These are phyloP conservation scores for Apis cerana DNA, from an alignment of 1,140 invertebrate species.

Conservation along the genomic window DNA sequence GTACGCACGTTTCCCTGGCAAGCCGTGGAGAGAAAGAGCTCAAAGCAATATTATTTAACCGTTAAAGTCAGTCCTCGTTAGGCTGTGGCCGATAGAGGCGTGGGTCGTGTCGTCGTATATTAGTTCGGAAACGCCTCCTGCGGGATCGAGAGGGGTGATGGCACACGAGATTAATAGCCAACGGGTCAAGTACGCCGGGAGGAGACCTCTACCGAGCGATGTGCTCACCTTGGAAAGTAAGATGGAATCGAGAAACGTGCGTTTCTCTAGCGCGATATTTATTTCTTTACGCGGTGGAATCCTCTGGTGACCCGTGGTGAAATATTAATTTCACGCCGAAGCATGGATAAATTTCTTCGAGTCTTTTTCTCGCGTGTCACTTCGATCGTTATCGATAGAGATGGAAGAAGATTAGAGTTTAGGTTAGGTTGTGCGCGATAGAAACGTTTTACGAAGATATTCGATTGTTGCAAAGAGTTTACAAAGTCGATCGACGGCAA, in stretches of 20 bases:
- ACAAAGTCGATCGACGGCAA: too few species aligned
- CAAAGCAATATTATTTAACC: conserved; percentile 74
- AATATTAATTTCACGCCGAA: too few species aligned
- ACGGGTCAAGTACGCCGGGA: conserved; percentile 63
- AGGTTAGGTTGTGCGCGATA: too few species aligned
- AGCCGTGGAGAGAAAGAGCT: conserved; percentile 50
- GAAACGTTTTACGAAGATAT: too few species aligned
- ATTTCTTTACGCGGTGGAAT: too few species aligned
- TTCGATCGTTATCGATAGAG: too few species aligned
- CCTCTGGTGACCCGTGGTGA: too few species aligned
- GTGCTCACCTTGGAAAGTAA: conserved; percentile 56
- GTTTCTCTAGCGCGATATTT: too few species aligned
- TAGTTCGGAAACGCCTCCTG: conserved; percentile 72
- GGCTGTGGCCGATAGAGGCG: conserved; percentile 72
- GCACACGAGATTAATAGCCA: conserved; percentile 69
- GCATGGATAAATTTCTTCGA: too few species aligned
- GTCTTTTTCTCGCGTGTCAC: too few species aligned
- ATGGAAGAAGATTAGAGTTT: too few species aligned
- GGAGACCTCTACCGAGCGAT: conserved; percentile 24
- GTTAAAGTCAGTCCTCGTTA: conserved; percentile 77
- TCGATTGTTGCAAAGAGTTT: too few species aligned
- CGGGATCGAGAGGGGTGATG: conserved; percentile 65
- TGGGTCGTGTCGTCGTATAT: conserved; percentile 76
- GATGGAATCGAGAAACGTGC: conserved; percentile 34
- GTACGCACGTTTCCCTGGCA: not conserved